Evolutionary conservation across 2,113 vertebrate species (phyloP).

Genomic region (Microcebus jonahi): DNA sequence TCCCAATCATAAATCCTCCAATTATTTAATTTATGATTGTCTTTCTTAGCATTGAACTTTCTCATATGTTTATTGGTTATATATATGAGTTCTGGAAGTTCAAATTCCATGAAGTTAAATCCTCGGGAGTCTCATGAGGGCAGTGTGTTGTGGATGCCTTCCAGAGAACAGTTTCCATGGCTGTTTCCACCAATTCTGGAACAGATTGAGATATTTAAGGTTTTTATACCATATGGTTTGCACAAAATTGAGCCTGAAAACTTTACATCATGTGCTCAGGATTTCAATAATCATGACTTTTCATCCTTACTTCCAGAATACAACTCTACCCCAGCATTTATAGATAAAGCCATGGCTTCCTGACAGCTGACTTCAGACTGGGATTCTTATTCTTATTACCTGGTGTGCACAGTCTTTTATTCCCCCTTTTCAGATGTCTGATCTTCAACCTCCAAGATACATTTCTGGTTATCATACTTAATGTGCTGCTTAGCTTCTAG

Average conservation of each 20-base stretch:
- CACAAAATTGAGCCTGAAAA: background rate
- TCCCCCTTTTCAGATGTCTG: background rate
- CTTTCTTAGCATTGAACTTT: background rate
- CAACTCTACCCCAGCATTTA: background rate
- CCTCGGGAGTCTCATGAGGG: background rate
- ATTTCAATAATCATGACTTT: background rate
- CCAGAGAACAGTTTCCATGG: background rate
- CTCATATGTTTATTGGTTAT: background rate
- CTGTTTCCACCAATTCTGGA: background rate
- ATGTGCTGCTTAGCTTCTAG: background rate
- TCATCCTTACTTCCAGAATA: background rate
- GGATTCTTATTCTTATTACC: background rate
- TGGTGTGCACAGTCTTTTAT: background rate
- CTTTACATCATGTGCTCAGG: background rate
- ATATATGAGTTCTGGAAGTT: background rate
- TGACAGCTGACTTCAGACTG: background rate
- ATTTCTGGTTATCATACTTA: background rate
- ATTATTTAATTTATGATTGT: background rate
- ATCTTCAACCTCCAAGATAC: background rate
- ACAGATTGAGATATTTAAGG: background rate
- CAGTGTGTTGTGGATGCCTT: accelerated
- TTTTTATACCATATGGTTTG: background rate
- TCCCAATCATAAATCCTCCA: background rate
- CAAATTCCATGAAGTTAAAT: background rate
- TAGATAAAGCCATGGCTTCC: background rate